These are phyloP conservation scores for Mastomys coucha DNA, from an alignment of 2,113 vertebrate genomes.

Conservation along the genomic window DNA sequence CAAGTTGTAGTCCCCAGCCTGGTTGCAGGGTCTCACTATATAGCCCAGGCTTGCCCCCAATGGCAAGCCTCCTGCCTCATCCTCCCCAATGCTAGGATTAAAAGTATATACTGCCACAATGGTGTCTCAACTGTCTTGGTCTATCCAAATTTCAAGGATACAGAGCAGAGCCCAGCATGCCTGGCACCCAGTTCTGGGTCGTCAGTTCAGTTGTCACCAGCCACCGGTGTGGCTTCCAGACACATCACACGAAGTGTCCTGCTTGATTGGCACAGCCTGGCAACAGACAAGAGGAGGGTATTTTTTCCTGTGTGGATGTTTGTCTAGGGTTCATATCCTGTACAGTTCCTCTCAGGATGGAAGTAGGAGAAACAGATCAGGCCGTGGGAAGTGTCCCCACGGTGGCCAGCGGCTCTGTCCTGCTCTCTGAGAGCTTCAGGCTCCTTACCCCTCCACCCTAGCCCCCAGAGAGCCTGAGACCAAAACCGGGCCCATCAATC, in stretches of 20 bases:
- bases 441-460: background rate
- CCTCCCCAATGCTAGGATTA: background rate
- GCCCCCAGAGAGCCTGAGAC: conserved; percentile 5
- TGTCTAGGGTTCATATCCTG: accelerated
- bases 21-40: background rate
- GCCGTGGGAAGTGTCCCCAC: accelerated
- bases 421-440: background rate
- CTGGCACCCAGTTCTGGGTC: background rate
- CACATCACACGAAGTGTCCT: background rate
- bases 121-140: background rate
- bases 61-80: background rate
- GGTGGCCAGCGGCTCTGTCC: background rate
- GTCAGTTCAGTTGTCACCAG: background rate
- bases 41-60: background rate
- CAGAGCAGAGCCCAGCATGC: background rate
- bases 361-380: background rate
- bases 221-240: background rate
- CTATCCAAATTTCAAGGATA: background rate
- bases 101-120: background rate
- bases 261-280: background rate
- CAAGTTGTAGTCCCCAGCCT: accelerated
- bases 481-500: background rate
- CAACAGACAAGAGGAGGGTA: background rate
- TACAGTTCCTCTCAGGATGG: background rate
- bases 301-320: background rate